phyloP scores from a whole-genome alignment of 2,797 vertebrate species.

The Neosilurus hyrtlii region DNA sequence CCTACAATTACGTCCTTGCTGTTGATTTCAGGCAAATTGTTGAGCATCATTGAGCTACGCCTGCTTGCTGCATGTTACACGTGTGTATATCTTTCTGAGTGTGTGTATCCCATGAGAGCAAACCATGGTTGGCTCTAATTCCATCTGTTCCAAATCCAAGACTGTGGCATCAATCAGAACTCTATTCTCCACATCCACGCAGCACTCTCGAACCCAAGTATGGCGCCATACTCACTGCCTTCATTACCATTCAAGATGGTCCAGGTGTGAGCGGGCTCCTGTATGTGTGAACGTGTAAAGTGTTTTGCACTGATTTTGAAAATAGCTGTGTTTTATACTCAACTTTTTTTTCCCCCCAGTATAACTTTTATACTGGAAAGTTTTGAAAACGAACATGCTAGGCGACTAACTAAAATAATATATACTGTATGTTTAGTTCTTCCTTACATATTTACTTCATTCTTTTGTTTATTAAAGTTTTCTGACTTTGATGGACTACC shows the following conservation, averaged over 20 bases:
- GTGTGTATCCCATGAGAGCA: constrained; percentile 52
- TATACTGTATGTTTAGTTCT: background rate
- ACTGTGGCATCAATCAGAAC: constrained; percentile 49
- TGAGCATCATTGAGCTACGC: constrained; percentile 58
- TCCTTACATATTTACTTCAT: background rate
- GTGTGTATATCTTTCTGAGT: background rate
- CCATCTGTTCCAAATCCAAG: constrained; percentile 51
- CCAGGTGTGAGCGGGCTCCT: constrained; percentile 33
- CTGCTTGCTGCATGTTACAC: constrained; percentile 44
- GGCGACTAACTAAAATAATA: background rate
- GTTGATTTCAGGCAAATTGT: constrained; percentile 59
- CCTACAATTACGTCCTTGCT: constrained; percentile 68
- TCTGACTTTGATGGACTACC: background rate
- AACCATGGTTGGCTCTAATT: constrained; percentile 46
- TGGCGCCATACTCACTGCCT: background rate
- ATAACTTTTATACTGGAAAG: no score
- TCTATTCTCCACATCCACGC: constrained; percentile 41
- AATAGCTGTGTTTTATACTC: constrained; percentile 14
- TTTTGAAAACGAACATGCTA: background rate
- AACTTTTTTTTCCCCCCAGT: no score
- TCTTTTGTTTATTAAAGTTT: constrained; percentile 5
- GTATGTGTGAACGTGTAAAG: constrained; percentile 9
- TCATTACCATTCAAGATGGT: constrained; percentile 32
- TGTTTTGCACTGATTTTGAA: constrained; percentile 15
- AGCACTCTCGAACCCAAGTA: constrained; percentile 17